Conservation (phyloP, 2,113 vertebrate species). For the Falcunculus frontatus region DNA sequence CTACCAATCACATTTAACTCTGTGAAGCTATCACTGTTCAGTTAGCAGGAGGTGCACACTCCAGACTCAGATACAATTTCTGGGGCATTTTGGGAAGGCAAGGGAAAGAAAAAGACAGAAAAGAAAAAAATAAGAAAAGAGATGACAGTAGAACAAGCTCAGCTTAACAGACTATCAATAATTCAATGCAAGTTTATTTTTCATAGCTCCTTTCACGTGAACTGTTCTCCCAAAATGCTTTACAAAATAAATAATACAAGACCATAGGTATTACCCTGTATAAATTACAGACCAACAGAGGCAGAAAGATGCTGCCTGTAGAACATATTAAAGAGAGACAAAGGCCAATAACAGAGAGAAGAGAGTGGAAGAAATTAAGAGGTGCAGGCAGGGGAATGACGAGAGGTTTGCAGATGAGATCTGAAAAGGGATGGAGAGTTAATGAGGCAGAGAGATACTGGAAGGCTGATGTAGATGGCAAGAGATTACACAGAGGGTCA, state of each 20-base stretch:
- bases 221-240: neutral
- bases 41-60: neutral
- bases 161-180: neutral
- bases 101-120: neutral
- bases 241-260: neutral
- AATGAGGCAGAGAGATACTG: neutral
- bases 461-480: neutral
- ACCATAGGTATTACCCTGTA: neutral
- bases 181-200: conserved; percentile 4
- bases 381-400: neutral
- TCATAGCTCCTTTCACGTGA: neutral
- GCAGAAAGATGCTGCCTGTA: neutral
- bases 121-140: neutral
- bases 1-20: neutral
- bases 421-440: neutral
- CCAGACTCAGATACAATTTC: neutral
- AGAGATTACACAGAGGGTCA: neutral
- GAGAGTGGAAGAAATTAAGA: neutral
- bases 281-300: neutral
- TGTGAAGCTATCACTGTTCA: neutral
- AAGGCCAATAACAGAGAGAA: neutral
- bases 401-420: neutral
- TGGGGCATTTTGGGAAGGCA: neutral
- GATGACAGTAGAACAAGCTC: neutral
- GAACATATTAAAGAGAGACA: neutral